These are phyloP conservation scores for Laodelphax striatellus DNA, from an alignment of 1,140 invertebrate genomes.

Conservation along the genomic window DNA sequence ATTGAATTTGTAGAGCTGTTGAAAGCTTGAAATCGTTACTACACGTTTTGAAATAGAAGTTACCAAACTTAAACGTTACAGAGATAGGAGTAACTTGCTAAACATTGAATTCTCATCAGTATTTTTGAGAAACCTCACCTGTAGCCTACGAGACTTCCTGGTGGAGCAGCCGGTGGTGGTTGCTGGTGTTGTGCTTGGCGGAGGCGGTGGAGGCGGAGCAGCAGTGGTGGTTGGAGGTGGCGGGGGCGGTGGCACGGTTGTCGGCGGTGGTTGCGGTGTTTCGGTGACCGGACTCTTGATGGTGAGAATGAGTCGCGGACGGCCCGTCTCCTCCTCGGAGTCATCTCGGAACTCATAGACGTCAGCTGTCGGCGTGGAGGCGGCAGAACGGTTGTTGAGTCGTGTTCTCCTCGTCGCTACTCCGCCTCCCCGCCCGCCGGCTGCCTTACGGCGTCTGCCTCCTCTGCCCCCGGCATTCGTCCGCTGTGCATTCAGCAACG, in stretches of 20 bases:
- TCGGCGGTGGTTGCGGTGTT: constrained; percentile 29
- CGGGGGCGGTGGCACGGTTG: not conserved
- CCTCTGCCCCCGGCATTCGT: constrained; percentile 20
- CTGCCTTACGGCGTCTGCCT: constrained; percentile 26
- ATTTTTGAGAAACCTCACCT: constrained; percentile 17
- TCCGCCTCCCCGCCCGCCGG: constrained; percentile 28
- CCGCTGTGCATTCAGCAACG: not conserved
- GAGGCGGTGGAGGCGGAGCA: constrained; percentile 31
- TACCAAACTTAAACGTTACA: too few species aligned
- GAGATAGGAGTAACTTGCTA: too few species aligned
- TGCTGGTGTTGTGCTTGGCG: constrained; percentile 16
- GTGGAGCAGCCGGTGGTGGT: constrained; percentile 42
- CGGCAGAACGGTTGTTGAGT: constrained; percentile 13
- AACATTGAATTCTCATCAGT: not conserved
- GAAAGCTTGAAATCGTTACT: too few species aligned
- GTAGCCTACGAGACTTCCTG: constrained; percentile 64
- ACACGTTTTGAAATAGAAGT: too few species aligned
- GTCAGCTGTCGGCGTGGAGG: constrained; percentile 39
- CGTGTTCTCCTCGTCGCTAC: constrained; percentile 37
- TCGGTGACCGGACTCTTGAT: constrained; percentile 53
- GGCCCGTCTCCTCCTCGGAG: constrained; percentile 53
- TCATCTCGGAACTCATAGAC: constrained; percentile 78
- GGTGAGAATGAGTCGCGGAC: constrained; percentile 62
- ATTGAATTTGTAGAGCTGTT: too few species aligned
- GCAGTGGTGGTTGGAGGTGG: constrained; percentile 27